Evolutionary conservation across 2,797 vertebrate genomes (phyloP).

Genomic region (Galagoides demidoff): DNA sequence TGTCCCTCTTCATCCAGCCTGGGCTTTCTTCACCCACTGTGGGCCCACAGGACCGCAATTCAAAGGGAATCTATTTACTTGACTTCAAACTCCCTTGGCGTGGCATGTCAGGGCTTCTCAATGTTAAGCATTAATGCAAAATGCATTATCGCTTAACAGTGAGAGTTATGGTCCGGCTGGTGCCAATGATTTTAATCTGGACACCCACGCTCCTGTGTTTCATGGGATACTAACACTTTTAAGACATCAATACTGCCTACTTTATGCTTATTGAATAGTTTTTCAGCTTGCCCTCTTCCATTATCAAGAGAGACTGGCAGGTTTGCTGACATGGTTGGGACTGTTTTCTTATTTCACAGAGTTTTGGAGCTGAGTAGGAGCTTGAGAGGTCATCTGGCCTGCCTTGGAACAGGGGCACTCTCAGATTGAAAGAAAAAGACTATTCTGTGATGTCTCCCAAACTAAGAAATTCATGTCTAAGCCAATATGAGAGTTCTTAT

Average conservation of each 20-base stretch:
- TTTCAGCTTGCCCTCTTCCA: constrained; percentile 71
- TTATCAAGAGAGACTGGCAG: constrained; percentile 63
- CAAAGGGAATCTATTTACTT: constrained; percentile 39
- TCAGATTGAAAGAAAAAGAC: neutral
- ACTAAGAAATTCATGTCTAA: neutral
- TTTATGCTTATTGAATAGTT: constrained; percentile 76
- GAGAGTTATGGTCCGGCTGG: constrained; percentile 54
- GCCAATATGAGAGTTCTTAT: neutral
- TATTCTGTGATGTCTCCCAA: neutral
- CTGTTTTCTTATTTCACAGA: constrained; percentile 65
- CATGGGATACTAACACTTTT: constrained; percentile 76
- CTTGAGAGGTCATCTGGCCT: constrained; percentile 38
- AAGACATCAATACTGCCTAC: constrained; percentile 78
- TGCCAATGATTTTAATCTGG: constrained; percentile 66
- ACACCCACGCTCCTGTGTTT: constrained; percentile 60
- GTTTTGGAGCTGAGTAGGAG: constrained; percentile 30
- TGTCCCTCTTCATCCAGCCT: neutral
- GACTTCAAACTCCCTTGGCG: constrained; percentile 63
- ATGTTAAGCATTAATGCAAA: constrained; percentile 72
- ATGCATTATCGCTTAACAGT: constrained; percentile 70
- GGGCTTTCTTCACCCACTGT: constrained; percentile 39
- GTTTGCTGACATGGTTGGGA: constrained; percentile 59
- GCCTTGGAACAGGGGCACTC: neutral
- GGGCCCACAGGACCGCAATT: constrained; percentile 53
- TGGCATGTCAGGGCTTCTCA: constrained; percentile 70